Evolutionary conservation across 2,113 vertebrate genomes (phyloP), one percentile per base, ranked within the genome.

Genomic region (Engraulis encrasicolus): DNA sequence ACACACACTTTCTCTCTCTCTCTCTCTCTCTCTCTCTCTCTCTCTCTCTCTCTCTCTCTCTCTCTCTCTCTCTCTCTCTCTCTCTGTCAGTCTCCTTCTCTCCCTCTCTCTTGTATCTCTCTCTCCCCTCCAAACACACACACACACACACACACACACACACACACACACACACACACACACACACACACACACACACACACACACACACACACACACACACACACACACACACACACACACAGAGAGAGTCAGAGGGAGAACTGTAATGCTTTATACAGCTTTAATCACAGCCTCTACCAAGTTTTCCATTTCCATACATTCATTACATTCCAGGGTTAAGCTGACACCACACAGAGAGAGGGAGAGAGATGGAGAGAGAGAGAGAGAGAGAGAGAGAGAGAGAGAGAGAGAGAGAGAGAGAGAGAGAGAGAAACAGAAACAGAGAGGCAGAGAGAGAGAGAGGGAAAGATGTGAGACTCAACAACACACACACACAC

Each of bases 211-310:
- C 66, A 83, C 34, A 82, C 54, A 79, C 17, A 40, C 31, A 79
- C 79, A 49, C 61, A 80, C 40, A 66, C 61, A 80, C 50, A 45
- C 18, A 83, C 19, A 52, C 85, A 84, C 27, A 50, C 82, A 84
- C 36, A 36, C 78, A 80, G 78, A 87, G 78, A 20, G 1, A 74
- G 11, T 74, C 66, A 74, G 66, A 74, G 66, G 31, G 66, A 34
- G 81, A 88, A 86, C 23, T 50, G 84, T 79, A 83, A 82, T 37
- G 82, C 81, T 78, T 87, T 37, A 85, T 86, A 61, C 87, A 40
- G 50, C 49, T 88, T 85, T 83, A 86, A 83, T 86, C 81, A 79
- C 81, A 85, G 78, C 79, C 80, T 78, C 80, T 81, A 74, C 66
- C 66, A 27, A 74, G 66, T 74, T 74, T 74, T 74, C 66, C 81